Evolutionary conservation across 2,113 vertebrate genomes (phyloP).

Genomic region (Marmota flaviventris): DNA sequence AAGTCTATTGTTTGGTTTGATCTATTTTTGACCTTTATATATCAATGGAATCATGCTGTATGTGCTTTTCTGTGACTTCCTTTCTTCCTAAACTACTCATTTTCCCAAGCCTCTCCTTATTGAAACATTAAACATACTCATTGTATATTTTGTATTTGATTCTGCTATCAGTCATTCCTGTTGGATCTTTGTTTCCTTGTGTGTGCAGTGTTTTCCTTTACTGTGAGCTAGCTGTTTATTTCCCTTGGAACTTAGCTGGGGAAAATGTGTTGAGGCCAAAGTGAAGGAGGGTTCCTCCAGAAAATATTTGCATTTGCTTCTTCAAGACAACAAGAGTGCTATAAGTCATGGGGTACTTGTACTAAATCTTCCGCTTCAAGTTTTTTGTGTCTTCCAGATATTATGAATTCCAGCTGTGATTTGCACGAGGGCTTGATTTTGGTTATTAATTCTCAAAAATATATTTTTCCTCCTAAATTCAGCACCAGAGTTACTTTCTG

Average conservation of each 20-base stretch:
- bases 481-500: not conserved
- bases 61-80: not conserved
- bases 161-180: not conserved
- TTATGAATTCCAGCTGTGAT: not conserved
- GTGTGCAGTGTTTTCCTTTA: not conserved
- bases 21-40: not conserved
- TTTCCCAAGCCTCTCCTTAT: not conserved
- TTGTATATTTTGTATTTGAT: not conserved
- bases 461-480: not conserved
- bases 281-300: not conserved
- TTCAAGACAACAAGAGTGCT: not conserved
- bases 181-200: not conserved
- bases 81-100: not conserved
- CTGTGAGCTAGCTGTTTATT: not conserved
- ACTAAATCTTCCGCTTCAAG: not conserved
- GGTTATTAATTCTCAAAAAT: not conserved
- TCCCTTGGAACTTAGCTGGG: not conserved
- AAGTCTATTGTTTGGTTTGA: not conserved
- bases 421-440: not conserved
- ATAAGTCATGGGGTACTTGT: not conserved
- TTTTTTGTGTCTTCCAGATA: not conserved
- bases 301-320: conserved; percentile 3
- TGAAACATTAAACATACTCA: not conserved
- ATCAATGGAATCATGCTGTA: not conserved
- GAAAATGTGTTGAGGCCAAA: not conserved